Evolutionary conservation across 2,797 vertebrate genomes (phyloP).

Genomic region (Oophaga sylvatica): DNA sequence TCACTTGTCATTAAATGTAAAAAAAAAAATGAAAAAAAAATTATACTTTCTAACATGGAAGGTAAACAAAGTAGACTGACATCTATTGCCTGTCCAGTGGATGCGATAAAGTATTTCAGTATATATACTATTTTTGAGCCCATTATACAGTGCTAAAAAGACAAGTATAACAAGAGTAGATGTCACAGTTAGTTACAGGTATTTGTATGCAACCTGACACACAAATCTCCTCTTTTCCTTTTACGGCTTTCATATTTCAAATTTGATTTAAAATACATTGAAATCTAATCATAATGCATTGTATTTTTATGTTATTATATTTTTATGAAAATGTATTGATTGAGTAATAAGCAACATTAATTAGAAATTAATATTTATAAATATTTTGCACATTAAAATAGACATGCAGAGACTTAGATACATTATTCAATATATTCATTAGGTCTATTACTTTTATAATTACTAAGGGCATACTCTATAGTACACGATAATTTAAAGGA

Average conservation of each 20-base stretch:
- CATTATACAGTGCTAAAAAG: constrained; percentile 60
- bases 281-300: constrained; percentile 26
- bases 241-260: constrained; percentile 51
- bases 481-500: background rate
- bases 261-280: constrained; percentile 34
- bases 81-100: constrained; percentile 62
- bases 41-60: constrained; percentile 68
- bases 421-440: background rate
- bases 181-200: constrained; percentile 58
- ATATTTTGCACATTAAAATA: background rate
- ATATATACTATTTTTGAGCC: constrained; percentile 60
- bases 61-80: constrained; percentile 72
- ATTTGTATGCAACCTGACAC: constrained; percentile 59
- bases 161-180: constrained; percentile 59
- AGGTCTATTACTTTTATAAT: background rate
- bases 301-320: constrained; percentile 9
- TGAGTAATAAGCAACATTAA: background rate
- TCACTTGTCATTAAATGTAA: constrained; percentile 71
- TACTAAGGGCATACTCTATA: background rate
- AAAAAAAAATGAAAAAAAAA: constrained; percentile 64
- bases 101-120: constrained; percentile 53
- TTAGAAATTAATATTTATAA: background rate
- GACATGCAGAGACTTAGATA: constrained; percentile 40
- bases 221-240: constrained; percentile 42
- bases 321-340: background rate